Conservation (phyloP, 2,888 invertebrate species). For the Steinernema hermaphroditum region DNA sequence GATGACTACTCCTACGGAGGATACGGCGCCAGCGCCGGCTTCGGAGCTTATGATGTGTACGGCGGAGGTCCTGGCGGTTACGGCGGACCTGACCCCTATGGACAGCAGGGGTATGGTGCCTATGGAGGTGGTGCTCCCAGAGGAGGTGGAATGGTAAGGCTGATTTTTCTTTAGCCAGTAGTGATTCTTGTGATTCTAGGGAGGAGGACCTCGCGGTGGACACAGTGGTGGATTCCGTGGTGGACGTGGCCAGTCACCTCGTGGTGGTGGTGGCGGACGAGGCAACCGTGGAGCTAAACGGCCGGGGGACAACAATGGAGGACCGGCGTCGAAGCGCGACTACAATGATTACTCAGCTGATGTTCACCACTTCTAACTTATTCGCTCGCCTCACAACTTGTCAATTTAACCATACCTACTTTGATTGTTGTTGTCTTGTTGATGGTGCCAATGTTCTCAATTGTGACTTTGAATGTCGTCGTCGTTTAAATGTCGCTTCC, state of each 20-base stretch:
- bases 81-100: constrained; percentile 40
- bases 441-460: background rate
- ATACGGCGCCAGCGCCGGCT: constrained; percentile 31
- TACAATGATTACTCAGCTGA: constrained; percentile 57
- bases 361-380: constrained; percentile 39
- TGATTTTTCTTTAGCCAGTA: background rate
- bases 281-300: constrained; percentile 54
- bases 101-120: constrained; percentile 39
- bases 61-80: constrained; percentile 25
- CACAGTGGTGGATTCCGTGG: constrained; percentile 27
- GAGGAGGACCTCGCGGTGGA: constrained; percentile 28
- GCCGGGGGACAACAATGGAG: constrained; percentile 57
- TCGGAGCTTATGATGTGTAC: constrained; percentile 37
- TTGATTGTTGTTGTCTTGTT: background rate
- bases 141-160: constrained; percentile 32
- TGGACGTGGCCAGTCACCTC: constrained; percentile 32
- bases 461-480: background rate
- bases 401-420: background rate
- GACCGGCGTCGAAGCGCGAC: constrained; percentile 61
- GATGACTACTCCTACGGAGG: constrained; percentile 31
- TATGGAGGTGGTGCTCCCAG: constrained; percentile 36
- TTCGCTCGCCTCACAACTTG: background rate
- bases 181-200: background rate
- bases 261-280: constrained; percentile 35
- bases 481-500: constrained; percentile 15